A percentile compares a stretch with the other conserved stretches of the same genome.
phyloP scores from a whole-genome alignment of 92 coral and sea anemone species.

The Zoanthus solanderi region DNA sequence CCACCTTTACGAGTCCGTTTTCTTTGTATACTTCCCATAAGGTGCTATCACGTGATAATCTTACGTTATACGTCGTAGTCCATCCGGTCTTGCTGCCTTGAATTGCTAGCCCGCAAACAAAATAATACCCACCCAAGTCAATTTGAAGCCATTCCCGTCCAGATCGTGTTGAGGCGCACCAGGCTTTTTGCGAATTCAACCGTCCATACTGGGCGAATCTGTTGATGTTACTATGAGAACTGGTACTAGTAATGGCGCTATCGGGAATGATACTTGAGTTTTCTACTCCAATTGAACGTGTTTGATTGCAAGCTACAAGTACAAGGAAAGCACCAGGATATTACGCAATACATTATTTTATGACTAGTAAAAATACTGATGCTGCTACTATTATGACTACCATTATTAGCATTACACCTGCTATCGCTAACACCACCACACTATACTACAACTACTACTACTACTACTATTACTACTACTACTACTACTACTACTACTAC shows the following conservation, averaged over 20 bases:
- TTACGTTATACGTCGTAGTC: conserved; percentile 52
- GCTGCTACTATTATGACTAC: too few relatives aligned
- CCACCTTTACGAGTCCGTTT: conserved; percentile 17
- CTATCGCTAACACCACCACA: too few relatives aligned
- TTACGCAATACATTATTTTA: too few relatives aligned
- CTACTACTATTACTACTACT: too few relatives aligned
- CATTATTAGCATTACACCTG: too few relatives aligned
- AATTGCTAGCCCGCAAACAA: conserved; percentile 73
- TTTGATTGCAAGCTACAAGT: conserved; percentile 49
- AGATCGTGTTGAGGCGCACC: conserved; percentile 59
- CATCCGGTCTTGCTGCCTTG: conserved; percentile 64
- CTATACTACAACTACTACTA: too few relatives aligned
- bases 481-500: too few relatives aligned
- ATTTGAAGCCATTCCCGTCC: conserved; percentile 67
- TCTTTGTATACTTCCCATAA: conserved; percentile 49
- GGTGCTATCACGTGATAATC: conserved; percentile 59
- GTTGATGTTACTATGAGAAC: conserved; percentile 43
- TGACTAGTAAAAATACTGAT: too few relatives aligned
- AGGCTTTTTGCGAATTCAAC: conserved; percentile 57
- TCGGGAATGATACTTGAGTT: conserved; percentile 54
- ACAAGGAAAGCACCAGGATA: background rate
- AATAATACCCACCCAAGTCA: conserved; percentile 57
- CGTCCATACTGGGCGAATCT: conserved; percentile 68
- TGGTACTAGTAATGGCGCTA: conserved; percentile 48
- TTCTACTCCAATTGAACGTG: conserved; percentile 51